These are phyloP conservation scores for Myocastor coypus DNA, from an alignment of 2,113 vertebrate species.

Conservation along the genomic window DNA sequence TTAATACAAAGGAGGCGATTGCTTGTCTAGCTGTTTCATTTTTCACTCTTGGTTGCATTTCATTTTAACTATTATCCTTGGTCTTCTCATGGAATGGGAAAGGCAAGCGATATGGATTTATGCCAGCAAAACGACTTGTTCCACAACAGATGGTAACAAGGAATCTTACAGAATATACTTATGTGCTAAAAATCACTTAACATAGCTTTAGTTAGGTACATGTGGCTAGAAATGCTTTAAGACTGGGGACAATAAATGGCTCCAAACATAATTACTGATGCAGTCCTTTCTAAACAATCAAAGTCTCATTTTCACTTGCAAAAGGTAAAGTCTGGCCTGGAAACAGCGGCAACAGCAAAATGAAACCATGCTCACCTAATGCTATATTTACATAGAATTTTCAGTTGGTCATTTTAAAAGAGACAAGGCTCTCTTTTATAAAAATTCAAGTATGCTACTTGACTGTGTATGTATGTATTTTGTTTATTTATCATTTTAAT, in stretches of 20 bases:
- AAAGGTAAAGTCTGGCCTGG: constrained; percentile 51
- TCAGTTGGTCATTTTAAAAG: constrained; percentile 19
- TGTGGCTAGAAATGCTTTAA: constrained; percentile 63
- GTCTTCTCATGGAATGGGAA: constrained; percentile 28
- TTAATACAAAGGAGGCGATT: constrained; percentile 76
- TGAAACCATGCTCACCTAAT: background rate
- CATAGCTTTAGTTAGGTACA: constrained; percentile 67
- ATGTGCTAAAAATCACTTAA: constrained; percentile 68
- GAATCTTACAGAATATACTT: constrained; percentile 66
- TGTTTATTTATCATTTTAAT: constrained; percentile 44
- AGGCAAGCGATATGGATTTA: constrained; percentile 46
- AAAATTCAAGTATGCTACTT: constrained; percentile 32
- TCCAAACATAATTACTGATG: constrained; percentile 54
- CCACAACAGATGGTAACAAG: constrained; percentile 75
- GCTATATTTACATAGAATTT: background rate
- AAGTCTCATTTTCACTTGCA: constrained; percentile 15
- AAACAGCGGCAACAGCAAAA: constrained; percentile 50
- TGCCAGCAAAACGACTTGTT: constrained; percentile 67
- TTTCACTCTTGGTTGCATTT: constrained; percentile 50
- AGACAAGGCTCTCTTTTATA: background rate
- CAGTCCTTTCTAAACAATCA: constrained; percentile 17
- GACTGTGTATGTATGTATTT: background rate
- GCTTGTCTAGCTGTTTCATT: constrained; percentile 71
- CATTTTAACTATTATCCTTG: constrained; percentile 65
- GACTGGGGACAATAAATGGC: constrained; percentile 22